phyloP scores from a whole-genome alignment of 2,888 invertebrate genomes.

The Drosophila testacea region DNA sequence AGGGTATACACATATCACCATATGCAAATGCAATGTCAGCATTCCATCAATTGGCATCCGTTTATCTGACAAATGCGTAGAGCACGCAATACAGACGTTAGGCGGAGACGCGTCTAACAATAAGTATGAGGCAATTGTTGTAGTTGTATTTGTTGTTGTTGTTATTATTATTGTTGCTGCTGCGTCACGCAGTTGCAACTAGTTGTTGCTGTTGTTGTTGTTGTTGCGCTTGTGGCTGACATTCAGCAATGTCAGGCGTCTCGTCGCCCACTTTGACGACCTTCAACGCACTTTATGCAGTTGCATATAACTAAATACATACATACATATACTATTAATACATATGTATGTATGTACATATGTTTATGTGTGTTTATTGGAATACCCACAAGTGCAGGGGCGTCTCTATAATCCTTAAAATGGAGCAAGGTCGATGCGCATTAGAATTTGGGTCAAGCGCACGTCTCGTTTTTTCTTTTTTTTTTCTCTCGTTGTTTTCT shows the following conservation, averaged over 20 bases:
- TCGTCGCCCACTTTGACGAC: conserved; percentile 40
- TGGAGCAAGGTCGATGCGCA: conserved; percentile 65
- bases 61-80: conserved; percentile 25
- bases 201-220: conserved; percentile 27
- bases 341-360: not conserved
- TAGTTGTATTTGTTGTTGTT: not conserved
- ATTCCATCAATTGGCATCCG: conserved; percentile 27
- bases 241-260: conserved; percentile 78
- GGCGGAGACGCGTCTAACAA: conserved; percentile 21
- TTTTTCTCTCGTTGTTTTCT: conserved; percentile 59
- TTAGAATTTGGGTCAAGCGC: conserved; percentile 83
- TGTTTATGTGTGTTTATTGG: conserved; percentile 20
- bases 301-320: conserved; percentile 18
- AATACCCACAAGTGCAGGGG: conserved; percentile 65
- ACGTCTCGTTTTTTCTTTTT: conserved; percentile 43
- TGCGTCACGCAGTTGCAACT: conserved; percentile 42
- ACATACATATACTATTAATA: conserved; percentile 1
- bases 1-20: not conserved
- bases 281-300: conserved; percentile 56
- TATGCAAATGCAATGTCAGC: conserved; percentile 20
- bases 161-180: conserved; percentile 6
- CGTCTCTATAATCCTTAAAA: conserved; percentile 54
- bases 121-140: conserved; percentile 3
- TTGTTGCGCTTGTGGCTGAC: conserved; percentile 52
- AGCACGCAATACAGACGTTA: conserved; percentile 7